These are phyloP conservation scores for Xestia rhomboidea DNA, from an alignment of 2,888 invertebrate species.

Conservation along the genomic window DNA sequence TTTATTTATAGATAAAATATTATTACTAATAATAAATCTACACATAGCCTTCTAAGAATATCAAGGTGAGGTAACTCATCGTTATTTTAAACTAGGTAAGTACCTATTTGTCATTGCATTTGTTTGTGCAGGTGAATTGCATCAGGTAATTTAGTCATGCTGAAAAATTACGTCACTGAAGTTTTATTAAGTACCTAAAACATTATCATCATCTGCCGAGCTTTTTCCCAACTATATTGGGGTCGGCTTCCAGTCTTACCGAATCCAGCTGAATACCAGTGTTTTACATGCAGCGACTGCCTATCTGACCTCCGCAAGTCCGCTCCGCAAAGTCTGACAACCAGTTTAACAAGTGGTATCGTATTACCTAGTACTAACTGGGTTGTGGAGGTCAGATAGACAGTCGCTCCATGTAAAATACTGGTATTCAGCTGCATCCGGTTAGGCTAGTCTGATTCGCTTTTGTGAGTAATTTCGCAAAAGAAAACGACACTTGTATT, in stretches of 20 bases:
- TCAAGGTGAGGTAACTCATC: constrained; percentile 32
- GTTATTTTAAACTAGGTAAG: constrained; percentile 21
- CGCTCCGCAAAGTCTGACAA: not conserved
- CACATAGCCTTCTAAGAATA: constrained; percentile 40
- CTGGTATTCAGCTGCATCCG: not conserved
- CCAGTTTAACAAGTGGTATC: not conserved
- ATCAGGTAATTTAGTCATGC: not conserved
- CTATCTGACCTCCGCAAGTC: no score
- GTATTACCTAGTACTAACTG: not conserved
- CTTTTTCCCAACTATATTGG: no score
- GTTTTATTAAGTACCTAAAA: no score
- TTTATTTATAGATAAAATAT: constrained; percentile 44
- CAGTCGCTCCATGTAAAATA: not conserved
- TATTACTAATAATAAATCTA: constrained; percentile 42
- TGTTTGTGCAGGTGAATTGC: constrained; percentile 6
- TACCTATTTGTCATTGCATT: constrained; percentile 37
- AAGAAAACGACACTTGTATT: not conserved
- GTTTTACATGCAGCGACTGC: no score
- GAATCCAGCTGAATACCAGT: no score
- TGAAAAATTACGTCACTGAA: not conserved
- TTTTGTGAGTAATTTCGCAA: not conserved
- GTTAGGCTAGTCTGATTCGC: not conserved
- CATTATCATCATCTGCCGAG: no score
- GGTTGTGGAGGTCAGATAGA: not conserved
- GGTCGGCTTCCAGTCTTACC: no score